phyloP scores from a whole-genome alignment of 1,140 invertebrate species.

The Ostrea edulis region DNA sequence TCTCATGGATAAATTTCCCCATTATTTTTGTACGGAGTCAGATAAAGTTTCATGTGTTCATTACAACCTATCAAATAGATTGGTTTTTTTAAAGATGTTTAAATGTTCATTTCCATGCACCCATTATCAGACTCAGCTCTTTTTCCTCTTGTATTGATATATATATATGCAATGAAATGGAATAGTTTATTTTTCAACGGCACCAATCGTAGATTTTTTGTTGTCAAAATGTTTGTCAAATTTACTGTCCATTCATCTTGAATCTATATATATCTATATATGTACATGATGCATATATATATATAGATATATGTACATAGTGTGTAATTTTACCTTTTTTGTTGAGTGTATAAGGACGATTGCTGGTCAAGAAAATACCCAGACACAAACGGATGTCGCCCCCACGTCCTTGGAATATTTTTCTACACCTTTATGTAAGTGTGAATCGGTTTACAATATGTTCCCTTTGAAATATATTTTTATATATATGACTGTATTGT shows the following conservation, averaged over 20 bases:
- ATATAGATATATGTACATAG: not conserved
- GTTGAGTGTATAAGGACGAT: conserved; percentile 11
- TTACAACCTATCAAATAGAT: not conserved
- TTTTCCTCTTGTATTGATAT: not conserved
- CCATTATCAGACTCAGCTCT: not conserved
- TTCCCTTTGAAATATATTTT: conserved; percentile 36
- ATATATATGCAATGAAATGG: conserved; percentile 32
- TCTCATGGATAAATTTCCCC: conserved; percentile 7
- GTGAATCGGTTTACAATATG: conserved; percentile 25
- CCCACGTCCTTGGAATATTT: conserved; percentile 32
- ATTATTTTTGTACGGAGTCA: conserved; percentile 24
- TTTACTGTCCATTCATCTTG: not conserved
- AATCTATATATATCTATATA: not conserved
- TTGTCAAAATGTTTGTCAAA: not conserved
- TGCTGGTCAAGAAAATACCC: not conserved
- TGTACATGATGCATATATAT: not conserved
- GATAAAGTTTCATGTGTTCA: conserved; percentile 33
- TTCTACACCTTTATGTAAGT: conserved; percentile 20
- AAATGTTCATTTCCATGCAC: not conserved
- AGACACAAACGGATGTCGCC: not conserved
- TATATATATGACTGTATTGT: conserved; percentile 35
- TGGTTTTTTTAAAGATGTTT: not conserved
- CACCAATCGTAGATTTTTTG: conserved; percentile 16
- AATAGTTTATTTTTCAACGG: conserved; percentile 30
- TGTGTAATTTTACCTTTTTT: conserved; percentile 18